Percentiles rank a stretch among this genome's conserved stretches.
Evolutionary conservation across 1,140 invertebrate species (phyloP).

Genomic region (Pollicipes pollicipes): DNA sequence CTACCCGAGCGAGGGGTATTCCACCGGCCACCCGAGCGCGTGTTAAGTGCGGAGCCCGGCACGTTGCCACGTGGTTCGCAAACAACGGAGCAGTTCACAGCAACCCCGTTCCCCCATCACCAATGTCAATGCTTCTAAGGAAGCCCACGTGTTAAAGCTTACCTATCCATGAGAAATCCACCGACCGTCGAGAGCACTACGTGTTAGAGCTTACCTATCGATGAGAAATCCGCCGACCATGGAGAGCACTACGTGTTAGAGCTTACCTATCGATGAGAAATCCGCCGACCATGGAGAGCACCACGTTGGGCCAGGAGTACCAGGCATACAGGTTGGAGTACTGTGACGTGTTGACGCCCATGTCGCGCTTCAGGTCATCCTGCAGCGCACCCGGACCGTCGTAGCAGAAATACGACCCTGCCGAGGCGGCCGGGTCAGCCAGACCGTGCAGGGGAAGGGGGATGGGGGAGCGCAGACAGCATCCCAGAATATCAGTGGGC

Average conservation of each 20-base stretch:
- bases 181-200: not conserved
- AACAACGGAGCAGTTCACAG: no score
- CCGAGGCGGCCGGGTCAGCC: slow-evolving; percentile 24
- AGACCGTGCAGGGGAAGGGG: not conserved
- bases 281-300: slow-evolving; percentile 88
- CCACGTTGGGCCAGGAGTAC: slow-evolving; percentile 95
- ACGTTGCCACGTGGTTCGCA: no score
- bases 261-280: slow-evolving; percentile 93
- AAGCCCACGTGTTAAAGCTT: not conserved
- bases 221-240: slow-evolving; percentile 90
- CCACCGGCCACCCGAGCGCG: no score
- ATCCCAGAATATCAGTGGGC: slow-evolving; percentile 8
- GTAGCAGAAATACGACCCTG: slow-evolving; percentile 96
- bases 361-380: slow-evolving; percentile 64
- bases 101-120: slow-evolving; percentile 6
- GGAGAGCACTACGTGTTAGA: slow-evolving; percentile 84
- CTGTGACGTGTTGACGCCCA: slow-evolving; percentile 56
- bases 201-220: slow-evolving; percentile 38
- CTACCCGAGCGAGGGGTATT: no score
- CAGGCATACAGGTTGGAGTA: slow-evolving; percentile 81
- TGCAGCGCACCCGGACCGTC: slow-evolving; percentile 87
- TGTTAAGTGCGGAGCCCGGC: no score
- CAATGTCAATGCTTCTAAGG: not conserved
- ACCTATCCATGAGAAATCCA: not conserved
- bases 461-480: no score